These are phyloP conservation scores for Cervus canadensis DNA, from an alignment of 2,113 vertebrate genomes.

Conservation along the genomic window DNA sequence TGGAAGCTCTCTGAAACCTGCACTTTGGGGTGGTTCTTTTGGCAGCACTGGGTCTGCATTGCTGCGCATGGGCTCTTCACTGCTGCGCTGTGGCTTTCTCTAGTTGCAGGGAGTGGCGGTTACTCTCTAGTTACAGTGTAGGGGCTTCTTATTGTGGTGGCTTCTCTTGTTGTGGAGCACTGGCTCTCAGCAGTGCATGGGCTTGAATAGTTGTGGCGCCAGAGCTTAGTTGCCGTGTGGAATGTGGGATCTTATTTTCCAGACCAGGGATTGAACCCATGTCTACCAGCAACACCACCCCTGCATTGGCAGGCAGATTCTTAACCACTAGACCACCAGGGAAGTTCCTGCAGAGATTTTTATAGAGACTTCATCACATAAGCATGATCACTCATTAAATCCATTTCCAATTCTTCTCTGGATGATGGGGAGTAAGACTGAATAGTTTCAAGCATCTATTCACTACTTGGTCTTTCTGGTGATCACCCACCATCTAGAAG, in stretches of 20 bases:
- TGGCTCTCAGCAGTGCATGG: background rate
- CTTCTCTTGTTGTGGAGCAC: background rate
- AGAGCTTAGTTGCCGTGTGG: background rate
- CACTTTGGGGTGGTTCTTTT: too few species aligned
- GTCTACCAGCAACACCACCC: background rate
- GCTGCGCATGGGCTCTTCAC: background rate
- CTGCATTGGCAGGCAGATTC: background rate
- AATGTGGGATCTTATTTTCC: background rate
- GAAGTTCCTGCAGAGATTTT: background rate
- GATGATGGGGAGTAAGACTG: background rate
- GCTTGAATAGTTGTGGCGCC: background rate
- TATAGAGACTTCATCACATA: background rate
- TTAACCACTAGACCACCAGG: background rate
- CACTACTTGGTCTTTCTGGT: background rate
- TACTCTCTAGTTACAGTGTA: background rate
- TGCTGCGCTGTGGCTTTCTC: background rate
- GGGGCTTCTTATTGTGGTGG: background rate
- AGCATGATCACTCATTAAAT: background rate
- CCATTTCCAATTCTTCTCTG: background rate
- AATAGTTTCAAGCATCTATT: background rate
- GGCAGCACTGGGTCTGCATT: background rate
- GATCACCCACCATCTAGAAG: background rate
- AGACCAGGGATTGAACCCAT: background rate
- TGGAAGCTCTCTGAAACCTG: background rate
- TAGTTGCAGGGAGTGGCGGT: background rate